These are phyloP conservation scores for Drosophila dunni DNA, from an alignment of 1,140 invertebrate species.

Conservation along the genomic window DNA sequence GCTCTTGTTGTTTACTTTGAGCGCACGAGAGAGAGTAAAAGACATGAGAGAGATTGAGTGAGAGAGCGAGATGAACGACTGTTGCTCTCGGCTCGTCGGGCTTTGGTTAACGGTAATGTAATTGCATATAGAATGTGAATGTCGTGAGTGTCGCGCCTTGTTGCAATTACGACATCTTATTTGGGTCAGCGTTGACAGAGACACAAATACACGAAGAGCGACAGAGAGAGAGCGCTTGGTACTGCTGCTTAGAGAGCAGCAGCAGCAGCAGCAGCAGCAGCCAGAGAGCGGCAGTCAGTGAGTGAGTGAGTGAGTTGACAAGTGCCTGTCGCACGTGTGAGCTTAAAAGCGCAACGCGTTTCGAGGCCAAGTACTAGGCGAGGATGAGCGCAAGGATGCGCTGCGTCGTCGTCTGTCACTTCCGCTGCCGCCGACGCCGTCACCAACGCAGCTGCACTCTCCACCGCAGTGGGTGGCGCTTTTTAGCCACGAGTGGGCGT, in stretches of 20 bases:
- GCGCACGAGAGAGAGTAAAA: not conserved
- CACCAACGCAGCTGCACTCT: not conserved
- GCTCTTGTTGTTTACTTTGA: constrained; percentile 50
- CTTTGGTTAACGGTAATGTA: constrained; percentile 52
- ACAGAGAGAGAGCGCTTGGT: constrained; percentile 22
- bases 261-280: constrained; percentile 17
- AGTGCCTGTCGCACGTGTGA: constrained; percentile 66
- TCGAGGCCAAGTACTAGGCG: constrained; percentile 74
- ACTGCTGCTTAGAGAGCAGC: constrained; percentile 5
- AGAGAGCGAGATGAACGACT: constrained; percentile 38
- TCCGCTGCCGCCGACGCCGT: constrained; percentile 51
- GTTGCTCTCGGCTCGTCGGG: constrained; percentile 56
- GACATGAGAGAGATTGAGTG: constrained; percentile 6
- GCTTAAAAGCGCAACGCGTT: constrained; percentile 80
- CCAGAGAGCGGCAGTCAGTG: constrained; percentile 7
- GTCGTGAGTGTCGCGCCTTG: constrained; percentile 73
- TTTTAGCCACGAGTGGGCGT: constrained; percentile 26
- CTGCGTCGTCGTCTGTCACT: constrained; percentile 53
- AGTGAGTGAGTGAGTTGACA: constrained; percentile 51
- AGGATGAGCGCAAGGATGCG: constrained; percentile 43
- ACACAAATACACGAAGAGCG: not conserved
- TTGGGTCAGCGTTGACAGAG: constrained; percentile 68
- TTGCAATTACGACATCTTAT: constrained; percentile 82
- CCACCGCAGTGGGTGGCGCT: not conserved
- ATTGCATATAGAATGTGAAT: constrained; percentile 57